A percentile compares a stretch with the other conserved stretches of the same genome.
These are phyloP conservation scores for Sebastes reedi DNA, from an alignment of 2,797 vertebrate genomes.

Conservation along the genomic window DNA sequence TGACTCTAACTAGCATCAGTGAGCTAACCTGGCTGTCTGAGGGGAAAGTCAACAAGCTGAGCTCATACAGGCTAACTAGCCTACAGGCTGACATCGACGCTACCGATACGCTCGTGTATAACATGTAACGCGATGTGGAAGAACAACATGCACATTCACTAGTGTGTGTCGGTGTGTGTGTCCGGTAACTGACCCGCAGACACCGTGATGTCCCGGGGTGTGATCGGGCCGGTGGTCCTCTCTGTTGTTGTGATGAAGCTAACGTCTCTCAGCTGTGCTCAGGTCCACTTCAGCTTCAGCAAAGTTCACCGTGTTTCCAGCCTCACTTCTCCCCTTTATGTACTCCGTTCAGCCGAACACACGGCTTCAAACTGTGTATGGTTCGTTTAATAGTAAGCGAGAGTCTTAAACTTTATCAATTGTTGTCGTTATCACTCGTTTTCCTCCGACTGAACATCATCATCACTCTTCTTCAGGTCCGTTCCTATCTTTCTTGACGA, in stretches of 20 bases:
- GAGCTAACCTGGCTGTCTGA: slow-evolving; percentile 30
- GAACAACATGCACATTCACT: not conserved
- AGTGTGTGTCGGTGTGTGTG: not conserved
- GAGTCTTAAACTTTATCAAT: slow-evolving; percentile 46
- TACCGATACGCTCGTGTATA: not conserved
- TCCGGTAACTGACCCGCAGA: slow-evolving; percentile 75
- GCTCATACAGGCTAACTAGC: slow-evolving; percentile 22
- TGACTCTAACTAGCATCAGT: slow-evolving; percentile 31
- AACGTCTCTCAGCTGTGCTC: slow-evolving; percentile 74
- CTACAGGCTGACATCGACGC: not conserved
- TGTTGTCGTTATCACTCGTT: slow-evolving; percentile 64
- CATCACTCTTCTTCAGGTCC: slow-evolving; percentile 75
- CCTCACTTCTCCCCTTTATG: slow-evolving; percentile 56
- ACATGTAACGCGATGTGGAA: not conserved
- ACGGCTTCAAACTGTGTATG: not conserved
- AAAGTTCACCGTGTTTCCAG: slow-evolving; percentile 69
- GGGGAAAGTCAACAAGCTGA: slow-evolving; percentile 11
- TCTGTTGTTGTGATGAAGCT: slow-evolving; percentile 75
- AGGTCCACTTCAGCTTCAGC: slow-evolving; percentile 67
- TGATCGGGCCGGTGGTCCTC: slow-evolving; percentile 59
- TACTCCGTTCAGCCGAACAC: slow-evolving; percentile 30
- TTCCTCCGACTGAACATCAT: slow-evolving; percentile 55
- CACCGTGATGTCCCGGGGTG: slow-evolving; percentile 77
- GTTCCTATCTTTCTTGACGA: slow-evolving; percentile 82
- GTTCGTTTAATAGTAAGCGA: slow-evolving; percentile 36